Evolutionary conservation across 2,113 vertebrate species (phyloP).

Genomic region (Ranitomeya variabilis): DNA sequence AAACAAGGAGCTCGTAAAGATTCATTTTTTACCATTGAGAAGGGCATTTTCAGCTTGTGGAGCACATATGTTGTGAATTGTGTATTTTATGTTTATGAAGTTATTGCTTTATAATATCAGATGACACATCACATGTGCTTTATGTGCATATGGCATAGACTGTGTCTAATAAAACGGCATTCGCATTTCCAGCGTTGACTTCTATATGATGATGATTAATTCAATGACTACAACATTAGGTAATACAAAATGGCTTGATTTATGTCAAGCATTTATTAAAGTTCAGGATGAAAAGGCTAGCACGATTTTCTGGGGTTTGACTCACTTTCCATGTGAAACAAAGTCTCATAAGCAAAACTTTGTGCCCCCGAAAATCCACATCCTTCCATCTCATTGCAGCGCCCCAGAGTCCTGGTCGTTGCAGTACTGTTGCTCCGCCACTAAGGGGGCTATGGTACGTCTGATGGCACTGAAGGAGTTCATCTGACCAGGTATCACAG

Average conservation of each 20-base stretch:
- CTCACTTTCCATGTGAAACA: background rate
- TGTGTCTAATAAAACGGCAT: slow-evolving; percentile 23
- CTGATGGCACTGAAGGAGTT: too few species aligned
- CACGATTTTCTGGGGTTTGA: slow-evolving; percentile 12
- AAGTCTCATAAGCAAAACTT: background rate
- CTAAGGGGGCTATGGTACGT: too few species aligned
- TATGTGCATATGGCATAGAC: slow-evolving; percentile 24
- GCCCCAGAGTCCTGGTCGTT: too few species aligned
- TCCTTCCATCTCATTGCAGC: background rate
- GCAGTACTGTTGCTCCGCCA: too few species aligned
- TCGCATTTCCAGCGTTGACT: slow-evolving; percentile 11
- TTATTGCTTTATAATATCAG: slow-evolving; percentile 37
- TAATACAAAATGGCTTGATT: slow-evolving; percentile 42
- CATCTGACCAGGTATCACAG: too few species aligned
- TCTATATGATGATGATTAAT: slow-evolving; percentile 43
- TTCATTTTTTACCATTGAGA: slow-evolving; percentile 23
- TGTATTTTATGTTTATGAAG: slow-evolving; percentile 27
- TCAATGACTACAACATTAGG: slow-evolving; percentile 36
- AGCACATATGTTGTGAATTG: slow-evolving; percentile 39
- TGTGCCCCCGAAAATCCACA: background rate
- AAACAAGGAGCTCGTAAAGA: slow-evolving; percentile 36
- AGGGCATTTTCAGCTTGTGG: slow-evolving; percentile 24
- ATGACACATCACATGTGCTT: slow-evolving; percentile 27
- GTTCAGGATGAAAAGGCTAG: background rate
- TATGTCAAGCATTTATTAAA: slow-evolving; percentile 28